A percentile compares a stretch with the other conserved stretches of the same genome.
phyloP scores from a whole-genome alignment of 2,113 vertebrate species.

The Gallinago paraguaiae region DNA sequence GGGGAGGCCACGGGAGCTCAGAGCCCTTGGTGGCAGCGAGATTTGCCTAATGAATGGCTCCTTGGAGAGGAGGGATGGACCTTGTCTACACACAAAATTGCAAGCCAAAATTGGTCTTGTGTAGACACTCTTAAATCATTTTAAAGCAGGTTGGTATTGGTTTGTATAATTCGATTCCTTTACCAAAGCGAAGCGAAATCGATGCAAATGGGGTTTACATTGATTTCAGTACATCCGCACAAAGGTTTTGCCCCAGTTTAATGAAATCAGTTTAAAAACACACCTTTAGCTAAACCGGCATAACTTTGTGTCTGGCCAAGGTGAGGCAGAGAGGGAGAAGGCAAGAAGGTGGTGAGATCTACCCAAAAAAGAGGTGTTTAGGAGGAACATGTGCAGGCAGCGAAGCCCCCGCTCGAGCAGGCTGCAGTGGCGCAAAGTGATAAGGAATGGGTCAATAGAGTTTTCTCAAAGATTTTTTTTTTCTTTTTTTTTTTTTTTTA shows the following conservation, averaged over 20 bases:
- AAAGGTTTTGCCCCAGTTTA: conserved; percentile 68
- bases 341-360: accelerated
- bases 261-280: conserved; percentile 64
- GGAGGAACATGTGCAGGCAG: neutral
- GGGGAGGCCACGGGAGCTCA: neutral
- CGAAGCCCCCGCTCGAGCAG: neutral
- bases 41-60: neutral
- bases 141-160: conserved; percentile 70
- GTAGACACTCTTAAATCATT: conserved; percentile 67
- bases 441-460: conserved; percentile 80
- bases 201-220: conserved; percentile 66
- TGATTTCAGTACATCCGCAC: conserved; percentile 55
- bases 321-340: neutral
- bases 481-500: neutral
- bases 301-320: conserved; percentile 7
- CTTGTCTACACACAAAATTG: conserved; percentile 56
- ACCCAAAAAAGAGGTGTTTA: neutral
- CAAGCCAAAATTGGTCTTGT: conserved; percentile 59
- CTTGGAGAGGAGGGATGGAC: conserved; percentile 28
- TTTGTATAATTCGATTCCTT: conserved; percentile 69
- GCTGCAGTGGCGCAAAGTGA: conserved; percentile 63
- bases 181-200: conserved; percentile 66
- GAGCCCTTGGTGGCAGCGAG: neutral
- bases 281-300: conserved; percentile 47
- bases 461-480: conserved; percentile 64